Evolutionary conservation across 2,797 vertebrate genomes (phyloP), one percentile per base, ranked within the genome.

Genomic region (Notamacropus eugenii): DNA sequence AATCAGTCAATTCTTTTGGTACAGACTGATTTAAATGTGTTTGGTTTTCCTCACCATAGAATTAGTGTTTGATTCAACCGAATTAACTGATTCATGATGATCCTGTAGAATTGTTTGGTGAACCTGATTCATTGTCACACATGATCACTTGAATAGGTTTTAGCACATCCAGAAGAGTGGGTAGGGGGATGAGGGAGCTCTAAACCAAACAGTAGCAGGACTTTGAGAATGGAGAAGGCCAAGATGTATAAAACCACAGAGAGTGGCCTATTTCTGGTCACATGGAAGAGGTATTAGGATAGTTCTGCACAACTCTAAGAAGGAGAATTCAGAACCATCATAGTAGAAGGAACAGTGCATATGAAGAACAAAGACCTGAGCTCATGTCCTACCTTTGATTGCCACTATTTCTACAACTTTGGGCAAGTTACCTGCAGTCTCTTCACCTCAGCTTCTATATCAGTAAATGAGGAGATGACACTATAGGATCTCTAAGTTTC

Each of bases 211-310:
- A 16, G 4, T 6, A 74, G 29, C 29, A n/a, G 34, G 62, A 19
- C 31, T 34, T 4, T 74, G 62, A 74, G 34, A 14, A 74, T 16
- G 14, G 62, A 74, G 62, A n/a, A 34, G 31, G 1, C 31, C 13
- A 14, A 19, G 14, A 5, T 5, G 5, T 1, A 22, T 1, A 40
- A 0, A 0, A 74, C 8, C 16, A 1, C 34, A 40, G 62, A n/a
- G 2, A n/a, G 34, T n/a, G 62, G 5, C 1, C 34, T 34, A 40
- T 22, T 74, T 40, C 9, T n/a, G 62, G 34, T 19, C 34, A 40
- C 14, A n/a, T 40, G 62, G 16, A 74, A 22, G 34, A 40, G 14
- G 34, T 19, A 74, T 74, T 22, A n/a, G 62, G 13, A 2, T 19
- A n/a, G 34, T 40, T 40, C 62, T 62, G 31, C 59, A 16, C 59